Base-by-base conservation (phyloP, 2,797 vertebrate species). In the Pangasius krempfi region DNA sequence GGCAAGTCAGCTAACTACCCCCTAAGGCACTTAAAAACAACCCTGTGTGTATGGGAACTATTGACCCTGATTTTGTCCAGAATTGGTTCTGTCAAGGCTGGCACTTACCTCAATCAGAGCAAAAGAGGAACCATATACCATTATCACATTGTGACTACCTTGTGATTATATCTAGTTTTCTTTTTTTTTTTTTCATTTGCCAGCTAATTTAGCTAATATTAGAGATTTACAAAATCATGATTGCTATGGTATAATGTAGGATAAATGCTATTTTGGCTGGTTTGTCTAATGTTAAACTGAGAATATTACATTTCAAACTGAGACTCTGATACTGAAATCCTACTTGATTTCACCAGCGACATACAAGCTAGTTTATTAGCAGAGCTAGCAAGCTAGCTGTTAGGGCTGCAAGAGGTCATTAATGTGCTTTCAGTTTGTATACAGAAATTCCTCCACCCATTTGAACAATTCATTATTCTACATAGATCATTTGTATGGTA, bases 1-100 rank as follows among this genome's bases (percentile, higher is more conserved):
- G 84, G 64, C 76, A 88, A 75, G 56, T 76, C 47, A 62, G 58
- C 73, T 72, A 86, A 72, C 88, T 62, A 62, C 83, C 84, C 81
- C 72, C 58, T 44, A n/a, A 18, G 33, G 56, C 13, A 4, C 58
- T 44, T 62, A 82, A 40, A 85, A 70, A 44, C 73, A 85, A 58
- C 18, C 5, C 3, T 37, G 37, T 56, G 82, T 79, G 62, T 47
- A 52, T 79, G 50, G 85, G 73, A 79, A 84, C 73, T 89, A 72
- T 52, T 86, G 84, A 64, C 87, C 70, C 44, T 84, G 33, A n/a
- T 20, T 76, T 76, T 84, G 30, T 62, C 16, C 2, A 30, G 37
- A 73, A 30, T 85, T 62, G 4, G 13, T 30, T 88, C 47, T 52
- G 58, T 78, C 44, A n/a, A 66, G 25, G 58, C 37, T 62, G 44